Base-by-base conservation (phyloP, 2,888 invertebrate species). In the Drosophila pullipes region DNA sequence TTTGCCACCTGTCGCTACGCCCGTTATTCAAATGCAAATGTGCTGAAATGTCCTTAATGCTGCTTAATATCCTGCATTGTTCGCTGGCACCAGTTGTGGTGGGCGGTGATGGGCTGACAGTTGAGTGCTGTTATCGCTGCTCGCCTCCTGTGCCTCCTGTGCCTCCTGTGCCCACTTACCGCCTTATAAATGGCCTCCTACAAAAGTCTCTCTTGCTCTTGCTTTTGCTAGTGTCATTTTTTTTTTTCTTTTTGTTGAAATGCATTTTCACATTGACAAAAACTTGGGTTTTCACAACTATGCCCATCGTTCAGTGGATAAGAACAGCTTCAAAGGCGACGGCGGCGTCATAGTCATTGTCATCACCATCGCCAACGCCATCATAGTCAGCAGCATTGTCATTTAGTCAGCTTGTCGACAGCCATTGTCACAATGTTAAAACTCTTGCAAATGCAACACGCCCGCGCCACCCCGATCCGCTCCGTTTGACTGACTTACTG, bases 21-120 rank as follows among this genome's bases (percentile, higher is more conserved):
- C 66, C 41, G 49, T 74, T 65, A 78, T 82, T 82, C 63, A 76
- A 85, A 90, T 78, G 78, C 69, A 77, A 89, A 81, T 83, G 72
- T 71, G 77, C 74, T 77, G 74, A 88, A 89, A 90, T 81, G 90
- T 85, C 85, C 90, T 91, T 91, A 90, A 91, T 87, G 85, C 90
- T 71, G 73, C 90, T 83, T 80, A 87, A 87, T 87, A 90, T 90
- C 88, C 83, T 74, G 65, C 90, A 85, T 86, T 90, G 81, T 90
- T 85, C 76, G 70, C 70, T 68, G 66, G 57, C 69, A 54, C 35
- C 66, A 55, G 69, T 66, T 70, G 66, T 67, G 6, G 22, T 59
- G 67, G 71, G 47, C 71, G 59, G 44, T 66, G 30, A 16, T 31
- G 18, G 81, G 59, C 67, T 72, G 79, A 61, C 79, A 78, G 70